These are phyloP conservation scores for Mimachlamys varia DNA, from an alignment of 2,888 invertebrate species.

Conservation along the genomic window DNA sequence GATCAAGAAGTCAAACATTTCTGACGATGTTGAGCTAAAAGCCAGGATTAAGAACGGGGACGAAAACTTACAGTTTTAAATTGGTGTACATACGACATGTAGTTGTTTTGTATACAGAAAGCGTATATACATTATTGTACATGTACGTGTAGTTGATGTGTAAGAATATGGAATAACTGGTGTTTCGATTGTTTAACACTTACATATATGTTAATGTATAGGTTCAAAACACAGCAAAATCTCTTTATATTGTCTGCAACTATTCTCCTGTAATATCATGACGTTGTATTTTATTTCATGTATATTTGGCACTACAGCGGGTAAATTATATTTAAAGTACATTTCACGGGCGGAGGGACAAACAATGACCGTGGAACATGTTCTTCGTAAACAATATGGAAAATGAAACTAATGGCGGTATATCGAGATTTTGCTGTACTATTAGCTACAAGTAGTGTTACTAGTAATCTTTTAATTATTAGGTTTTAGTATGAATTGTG, in stretches of 20 bases:
- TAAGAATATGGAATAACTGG: neutral
- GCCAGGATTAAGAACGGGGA: neutral
- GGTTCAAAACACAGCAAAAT: too few relatives aligned
- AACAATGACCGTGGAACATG: too few relatives aligned
- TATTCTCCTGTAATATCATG: neutral
- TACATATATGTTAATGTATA: neutral
- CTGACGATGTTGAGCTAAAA: neutral
- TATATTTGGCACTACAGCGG: too few relatives aligned
- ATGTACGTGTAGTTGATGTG: too few relatives aligned
- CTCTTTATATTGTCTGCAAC: too few relatives aligned
- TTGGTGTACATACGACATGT: neutral
- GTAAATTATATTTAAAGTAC: neutral
- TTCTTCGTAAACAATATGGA: too few relatives aligned
- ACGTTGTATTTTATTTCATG: neutral
- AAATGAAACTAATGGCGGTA: neutral
- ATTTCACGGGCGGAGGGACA: neutral
- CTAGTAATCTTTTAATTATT: neutral
- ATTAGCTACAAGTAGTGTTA: neutral
- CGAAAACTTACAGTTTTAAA: slow-evolving; percentile 23
- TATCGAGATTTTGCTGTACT: neutral
- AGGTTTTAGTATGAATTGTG: neutral
- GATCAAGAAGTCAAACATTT: neutral
- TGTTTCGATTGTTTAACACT: neutral
- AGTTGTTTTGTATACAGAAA: neutral
- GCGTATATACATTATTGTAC: too few relatives aligned